These are phyloP conservation scores for Paradisaea rubra DNA, from an alignment of 2,113 vertebrate genomes.

Conservation along the genomic window DNA sequence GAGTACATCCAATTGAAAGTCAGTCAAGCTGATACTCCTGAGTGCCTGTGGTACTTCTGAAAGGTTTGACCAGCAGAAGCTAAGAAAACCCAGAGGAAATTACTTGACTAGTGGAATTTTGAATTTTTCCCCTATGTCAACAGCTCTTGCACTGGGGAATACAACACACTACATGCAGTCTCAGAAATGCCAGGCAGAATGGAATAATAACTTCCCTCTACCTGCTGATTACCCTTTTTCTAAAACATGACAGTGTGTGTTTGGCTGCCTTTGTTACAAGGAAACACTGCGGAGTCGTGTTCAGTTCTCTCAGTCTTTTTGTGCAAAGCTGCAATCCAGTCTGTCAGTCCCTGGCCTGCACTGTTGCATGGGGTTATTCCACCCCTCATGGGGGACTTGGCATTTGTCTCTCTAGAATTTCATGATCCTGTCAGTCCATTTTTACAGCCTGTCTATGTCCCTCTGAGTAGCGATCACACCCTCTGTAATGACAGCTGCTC, in stretches of 20 bases:
- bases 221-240: not conserved
- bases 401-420: not conserved
- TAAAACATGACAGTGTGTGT: not conserved
- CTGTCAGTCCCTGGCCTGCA: not conserved
- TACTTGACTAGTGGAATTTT: not conserved
- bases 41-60: not conserved
- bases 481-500: not conserved
- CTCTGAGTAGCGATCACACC: not conserved
- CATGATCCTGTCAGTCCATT: not conserved
- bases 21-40: not conserved
- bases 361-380: not conserved
- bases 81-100: not conserved
- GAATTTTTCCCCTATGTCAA: not conserved
- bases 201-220: not conserved
- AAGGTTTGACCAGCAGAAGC: not conserved
- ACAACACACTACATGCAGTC: not conserved
- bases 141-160: not conserved
- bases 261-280: not conserved
- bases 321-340: not conserved
- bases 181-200: not conserved
- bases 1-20: not conserved
- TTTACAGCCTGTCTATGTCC: not conserved
- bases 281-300: not conserved
- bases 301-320: not conserved
- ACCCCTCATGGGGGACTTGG: fast-evolving